Conservation (phyloP, 1,140 invertebrate genomes). For the Platyura marginata region DNA sequence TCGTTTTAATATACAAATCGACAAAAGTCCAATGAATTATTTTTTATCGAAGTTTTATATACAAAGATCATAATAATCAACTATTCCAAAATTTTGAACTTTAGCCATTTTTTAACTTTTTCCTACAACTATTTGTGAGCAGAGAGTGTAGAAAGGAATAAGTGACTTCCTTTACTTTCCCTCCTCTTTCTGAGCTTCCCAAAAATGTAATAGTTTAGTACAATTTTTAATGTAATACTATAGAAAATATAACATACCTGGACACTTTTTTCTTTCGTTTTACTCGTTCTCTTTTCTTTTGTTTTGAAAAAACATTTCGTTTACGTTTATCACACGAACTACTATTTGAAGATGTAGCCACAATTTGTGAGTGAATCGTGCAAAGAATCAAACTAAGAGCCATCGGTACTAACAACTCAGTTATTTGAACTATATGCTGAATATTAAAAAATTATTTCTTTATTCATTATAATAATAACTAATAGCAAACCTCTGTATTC, state of each 20-base stretch:
- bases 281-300: slow-evolving; percentile 12
- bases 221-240: not conserved
- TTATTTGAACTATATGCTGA: slow-evolving; percentile 14
- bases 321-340: slow-evolving; percentile 20
- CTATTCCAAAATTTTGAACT: too few species aligned
- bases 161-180: too few species aligned
- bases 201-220: too few species aligned
- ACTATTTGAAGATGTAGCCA: slow-evolving; percentile 39
- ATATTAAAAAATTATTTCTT: not conserved
- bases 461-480: not conserved
- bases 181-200: too few species aligned
- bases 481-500: not conserved
- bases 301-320: slow-evolving; percentile 21
- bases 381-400: slow-evolving; percentile 64
- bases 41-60: too few species aligned
- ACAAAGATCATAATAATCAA: too few species aligned
- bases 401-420: slow-evolving; percentile 47
- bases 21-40: too few species aligned
- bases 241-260: not conserved
- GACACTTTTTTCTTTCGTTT: slow-evolving; percentile 3
- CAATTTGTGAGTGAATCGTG: slow-evolving; percentile 81
- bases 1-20: too few species aligned
- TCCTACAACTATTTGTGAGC: too few species aligned
- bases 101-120: too few species aligned
- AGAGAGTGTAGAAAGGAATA: too few species aligned